phyloP scores from a whole-genome alignment of 2,888 invertebrate species.

The Myathropa florea region DNA sequence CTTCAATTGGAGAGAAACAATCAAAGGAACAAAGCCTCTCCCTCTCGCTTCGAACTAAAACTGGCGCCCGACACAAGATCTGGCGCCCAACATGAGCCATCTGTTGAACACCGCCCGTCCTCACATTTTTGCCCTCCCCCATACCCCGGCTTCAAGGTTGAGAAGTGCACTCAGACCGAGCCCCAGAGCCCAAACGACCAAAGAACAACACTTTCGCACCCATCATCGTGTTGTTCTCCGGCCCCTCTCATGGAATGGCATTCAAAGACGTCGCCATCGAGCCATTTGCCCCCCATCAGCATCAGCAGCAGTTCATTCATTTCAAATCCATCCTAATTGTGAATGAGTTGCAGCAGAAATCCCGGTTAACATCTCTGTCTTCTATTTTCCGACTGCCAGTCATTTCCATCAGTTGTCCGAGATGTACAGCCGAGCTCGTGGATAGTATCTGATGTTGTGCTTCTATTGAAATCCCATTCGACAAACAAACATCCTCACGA shows the following conservation, averaged over 20 bases:
- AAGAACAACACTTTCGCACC: not conserved
- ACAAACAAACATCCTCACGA: constrained; percentile 8
- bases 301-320: constrained; percentile 11
- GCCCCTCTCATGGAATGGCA: not conserved
- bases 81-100: too few relatives aligned
- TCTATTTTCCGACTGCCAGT: constrained; percentile 18
- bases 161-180: too few relatives aligned
- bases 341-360: constrained; percentile 7
- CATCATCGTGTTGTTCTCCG: not conserved
- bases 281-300: not conserved
- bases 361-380: constrained; percentile 16
- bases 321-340: constrained; percentile 48
- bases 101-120: too few relatives aligned
- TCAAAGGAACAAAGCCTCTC: too few relatives aligned
- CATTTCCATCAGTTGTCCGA: constrained; percentile 1
- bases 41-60: too few relatives aligned
- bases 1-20: too few relatives aligned
- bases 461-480: constrained; percentile 32
- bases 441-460: not conserved
- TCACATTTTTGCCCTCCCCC: too few relatives aligned
- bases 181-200: too few relatives aligned
- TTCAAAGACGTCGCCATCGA: not conserved
- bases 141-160: too few relatives aligned
- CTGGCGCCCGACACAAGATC: too few relatives aligned
- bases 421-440: not conserved